Evolutionary conservation across 2,113 vertebrate genomes (phyloP), one percentile per base, ranked within the genome.

Genomic region (Misgurnus anguillicaudatus): DNA sequence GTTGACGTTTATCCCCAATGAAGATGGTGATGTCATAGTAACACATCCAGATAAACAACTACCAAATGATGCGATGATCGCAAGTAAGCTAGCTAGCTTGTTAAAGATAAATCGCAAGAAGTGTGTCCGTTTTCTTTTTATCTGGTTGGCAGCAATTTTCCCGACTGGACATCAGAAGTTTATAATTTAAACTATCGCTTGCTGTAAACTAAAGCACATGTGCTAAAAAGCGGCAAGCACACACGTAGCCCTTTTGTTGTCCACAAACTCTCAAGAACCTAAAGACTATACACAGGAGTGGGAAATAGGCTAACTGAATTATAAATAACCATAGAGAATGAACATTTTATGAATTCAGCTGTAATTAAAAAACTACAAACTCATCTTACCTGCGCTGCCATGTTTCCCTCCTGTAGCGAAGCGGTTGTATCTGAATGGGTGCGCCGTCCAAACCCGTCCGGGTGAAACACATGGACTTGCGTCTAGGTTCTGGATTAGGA

Each of bases 341-440:
- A 38, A 8, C 42, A n/a, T 24, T 11, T 4, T n/a, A 8, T 57
- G 6, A 67, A 24, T 17, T 62, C 73, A 21, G n/a, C 16, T 13
- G 6, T 51, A 69, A 42, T 53, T 53, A 74, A 77, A n/a, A 45
- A 9, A 0, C 9, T 39, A 39, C 4, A 36, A 11, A 24, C 17
- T 5, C n/a, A 7, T 9, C 41, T 90, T 68, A 93, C 93, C 92
- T 88, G 79, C 13, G 79, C 84, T 45, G 83, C 78, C 89, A 90
- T 90, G 84, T 87, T 31, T 87, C 5, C 66, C 38, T 55, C 73
- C 82, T 88, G 10, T 55, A 87, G 87, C 82, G 87, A 88, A 87
- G 87, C 78, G 87, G 83, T 75, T 87, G 81, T 87, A 91, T 89
- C 84, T 70, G 64, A 76, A 47, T 42, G 24, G 16, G 87, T 85